phyloP scores from a whole-genome alignment of 2,888 invertebrate species.

The Lithophane semibrunnea region DNA sequence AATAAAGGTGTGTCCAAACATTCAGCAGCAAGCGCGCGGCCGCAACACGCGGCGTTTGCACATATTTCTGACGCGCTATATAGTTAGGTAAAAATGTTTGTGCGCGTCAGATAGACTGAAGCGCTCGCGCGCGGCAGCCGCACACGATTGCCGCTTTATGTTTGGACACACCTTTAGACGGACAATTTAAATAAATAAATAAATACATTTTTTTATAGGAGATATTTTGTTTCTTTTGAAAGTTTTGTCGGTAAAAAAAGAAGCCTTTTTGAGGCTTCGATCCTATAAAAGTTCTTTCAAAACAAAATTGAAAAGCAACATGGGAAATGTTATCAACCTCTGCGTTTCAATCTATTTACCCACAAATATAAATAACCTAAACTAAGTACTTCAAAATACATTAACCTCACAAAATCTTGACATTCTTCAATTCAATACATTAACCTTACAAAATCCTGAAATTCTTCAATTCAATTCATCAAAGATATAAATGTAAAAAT shows the following conservation, averaged over 20 bases:
- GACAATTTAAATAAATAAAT: too few relatives aligned
- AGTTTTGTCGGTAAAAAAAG: not conserved
- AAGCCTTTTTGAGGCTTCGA: not conserved
- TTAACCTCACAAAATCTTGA: not conserved
- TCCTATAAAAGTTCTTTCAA: not conserved
- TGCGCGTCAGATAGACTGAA: too few relatives aligned
- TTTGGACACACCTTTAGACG: too few relatives aligned
- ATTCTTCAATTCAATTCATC: constrained; percentile 8
- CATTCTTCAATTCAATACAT: constrained; percentile 14
- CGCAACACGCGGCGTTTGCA: too few relatives aligned
- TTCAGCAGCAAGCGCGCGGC: too few relatives aligned
- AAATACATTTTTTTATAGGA: too few relatives aligned
- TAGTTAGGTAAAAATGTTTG: too few relatives aligned
- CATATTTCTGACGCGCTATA: too few relatives aligned
- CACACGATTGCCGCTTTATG: too few relatives aligned
- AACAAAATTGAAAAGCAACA: not conserved
- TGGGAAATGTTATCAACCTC: not conserved
- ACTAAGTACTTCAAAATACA: constrained; percentile 15
- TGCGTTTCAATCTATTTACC: not conserved
- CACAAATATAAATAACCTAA: not conserved
- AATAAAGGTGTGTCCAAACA: too few relatives aligned
- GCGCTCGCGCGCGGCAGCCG: too few relatives aligned
- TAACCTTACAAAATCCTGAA: not conserved
- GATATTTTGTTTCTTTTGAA: not conserved
- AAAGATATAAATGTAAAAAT: not conserved